Base-by-base conservation (phyloP, 2,797 vertebrate genomes). In the Squalus acanthias region DNA sequence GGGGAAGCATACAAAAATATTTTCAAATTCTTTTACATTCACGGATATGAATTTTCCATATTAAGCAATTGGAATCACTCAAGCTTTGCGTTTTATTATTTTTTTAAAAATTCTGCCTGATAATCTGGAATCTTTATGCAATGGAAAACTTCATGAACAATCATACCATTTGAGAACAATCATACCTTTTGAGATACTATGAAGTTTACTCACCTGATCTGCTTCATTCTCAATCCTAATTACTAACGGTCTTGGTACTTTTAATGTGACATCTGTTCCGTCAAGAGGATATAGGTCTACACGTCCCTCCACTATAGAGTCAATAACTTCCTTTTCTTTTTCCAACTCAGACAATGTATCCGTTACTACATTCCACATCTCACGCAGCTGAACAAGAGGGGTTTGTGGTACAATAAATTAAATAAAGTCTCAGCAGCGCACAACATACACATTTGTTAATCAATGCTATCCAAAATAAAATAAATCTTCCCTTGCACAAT, bases 341-440 rank as follows among this genome's bases (percentile, higher is more conserved):
- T 98, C 97, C 96, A 98, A 97, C 20, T 97, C 88, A 0, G 95
- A 96, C 88, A 99, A 96, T 53, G 97, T 97, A 97, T 97, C 97
- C 89, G 98, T 98, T 96, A 98, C 96, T 96, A 95, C 67, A 0
- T 97, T 96, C 99, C 99, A 99, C 97, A 99, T 95, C 53, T 74
- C 26, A 17, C 72, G 94, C 12, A 65, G 70, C 94, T 95, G 70
- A n/a, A 76, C 3, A 13, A 20, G 57, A 95, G 39, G 22, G 13
- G n/a, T 93, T n/a, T 93, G 29, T 24, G 22, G 17, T 24, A 7
- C 7, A 67, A 67, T 13, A 22, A 67, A 67, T 67, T 93, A n/a
- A 63, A n/a, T 79, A 79, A 82, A 93, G 63, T 93, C n/a, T 93
- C 91, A 67, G 2, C 2, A 9, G 57, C 15, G 12, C 88, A 63